phyloP scores from a whole-genome alignment of 2,797 vertebrate species.

The Clamator glandarius region DNA sequence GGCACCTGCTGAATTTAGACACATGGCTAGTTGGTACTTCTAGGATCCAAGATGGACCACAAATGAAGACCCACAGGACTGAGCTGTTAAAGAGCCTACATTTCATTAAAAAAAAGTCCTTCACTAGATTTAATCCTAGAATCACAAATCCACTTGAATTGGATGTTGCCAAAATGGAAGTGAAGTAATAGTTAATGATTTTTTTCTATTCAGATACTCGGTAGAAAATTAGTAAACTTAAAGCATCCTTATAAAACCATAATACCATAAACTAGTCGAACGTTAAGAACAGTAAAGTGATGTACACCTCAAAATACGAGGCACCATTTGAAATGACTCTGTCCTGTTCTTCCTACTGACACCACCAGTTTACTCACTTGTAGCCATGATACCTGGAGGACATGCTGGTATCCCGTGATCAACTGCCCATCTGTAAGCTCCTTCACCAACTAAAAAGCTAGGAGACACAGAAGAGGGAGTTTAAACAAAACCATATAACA shows the following conservation, averaged over 20 bases:
- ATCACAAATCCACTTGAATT: background rate
- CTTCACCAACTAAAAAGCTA: conserved; percentile 97
- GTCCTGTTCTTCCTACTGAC: conserved; percentile 68
- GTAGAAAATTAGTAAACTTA: background rate
- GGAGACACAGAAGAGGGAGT: conserved; percentile 73
- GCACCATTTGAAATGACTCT: conserved; percentile 44
- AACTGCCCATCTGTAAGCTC: conserved; percentile 96
- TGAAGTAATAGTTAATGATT: background rate
- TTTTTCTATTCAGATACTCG: conserved; percentile 14
- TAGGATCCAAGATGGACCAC: background rate
- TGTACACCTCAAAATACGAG: conserved; percentile 12
- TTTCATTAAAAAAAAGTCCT: background rate
- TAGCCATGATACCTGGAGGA: conserved; percentile 94
- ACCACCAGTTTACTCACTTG: conserved; percentile 88
- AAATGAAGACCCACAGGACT: background rate
- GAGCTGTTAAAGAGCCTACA: background rate
- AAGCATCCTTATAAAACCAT: background rate
- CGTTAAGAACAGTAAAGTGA: background rate
- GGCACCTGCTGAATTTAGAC: background rate
- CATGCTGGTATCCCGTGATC: conserved; percentile 96
- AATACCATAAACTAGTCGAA: background rate
- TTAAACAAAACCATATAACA: conserved; percentile 64
- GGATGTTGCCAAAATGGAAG: background rate
- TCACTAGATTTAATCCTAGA: background rate
- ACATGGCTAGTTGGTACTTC: background rate